A percentile compares a stretch with the other conserved stretches of the same genome.
These are phyloP conservation scores for Pteronotus mesoamericanus DNA, from an alignment of 2,797 vertebrate species.

Conservation along the genomic window DNA sequence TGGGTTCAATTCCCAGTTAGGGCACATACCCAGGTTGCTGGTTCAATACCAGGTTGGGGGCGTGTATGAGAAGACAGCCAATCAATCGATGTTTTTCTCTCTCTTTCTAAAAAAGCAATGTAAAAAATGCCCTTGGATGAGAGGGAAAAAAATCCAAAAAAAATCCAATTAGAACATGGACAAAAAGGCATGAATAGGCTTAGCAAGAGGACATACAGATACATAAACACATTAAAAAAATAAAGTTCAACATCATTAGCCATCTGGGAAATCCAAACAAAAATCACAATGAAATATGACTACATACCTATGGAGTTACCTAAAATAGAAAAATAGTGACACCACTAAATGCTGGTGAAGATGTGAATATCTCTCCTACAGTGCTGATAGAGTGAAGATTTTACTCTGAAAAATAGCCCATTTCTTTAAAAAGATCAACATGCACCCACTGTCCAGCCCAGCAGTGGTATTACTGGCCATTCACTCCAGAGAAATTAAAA, in stretches of 20 bases:
- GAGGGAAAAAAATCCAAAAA: neutral
- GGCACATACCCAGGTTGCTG: too few relatives aligned
- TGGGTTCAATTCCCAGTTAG: too few relatives aligned
- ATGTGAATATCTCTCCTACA: neutral
- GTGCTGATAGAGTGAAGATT: neutral
- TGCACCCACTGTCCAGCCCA: neutral
- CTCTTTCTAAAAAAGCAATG: neutral
- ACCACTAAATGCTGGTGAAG: neutral
- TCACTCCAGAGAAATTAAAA: conserved; percentile 12
- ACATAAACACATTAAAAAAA: neutral
- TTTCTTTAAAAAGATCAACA: neutral
- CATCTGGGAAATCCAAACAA: neutral
- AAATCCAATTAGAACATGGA: neutral
- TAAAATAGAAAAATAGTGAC: neutral
- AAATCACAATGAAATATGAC: neutral
- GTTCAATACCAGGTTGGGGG: neutral
- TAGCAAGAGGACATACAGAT: neutral
- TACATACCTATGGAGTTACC: neutral
- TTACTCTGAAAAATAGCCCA: neutral
- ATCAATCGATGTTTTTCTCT: neutral
- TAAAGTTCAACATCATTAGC: neutral
- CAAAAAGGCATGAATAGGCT: neutral
- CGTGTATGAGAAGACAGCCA: neutral
- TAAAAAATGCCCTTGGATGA: neutral
- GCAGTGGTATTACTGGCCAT: neutral